A percentile compares a stretch with the other conserved stretches of the same genome.
Evolutionary conservation across 2,888 invertebrate species (phyloP).

Genomic region (Halocaridina rubra): DNA sequence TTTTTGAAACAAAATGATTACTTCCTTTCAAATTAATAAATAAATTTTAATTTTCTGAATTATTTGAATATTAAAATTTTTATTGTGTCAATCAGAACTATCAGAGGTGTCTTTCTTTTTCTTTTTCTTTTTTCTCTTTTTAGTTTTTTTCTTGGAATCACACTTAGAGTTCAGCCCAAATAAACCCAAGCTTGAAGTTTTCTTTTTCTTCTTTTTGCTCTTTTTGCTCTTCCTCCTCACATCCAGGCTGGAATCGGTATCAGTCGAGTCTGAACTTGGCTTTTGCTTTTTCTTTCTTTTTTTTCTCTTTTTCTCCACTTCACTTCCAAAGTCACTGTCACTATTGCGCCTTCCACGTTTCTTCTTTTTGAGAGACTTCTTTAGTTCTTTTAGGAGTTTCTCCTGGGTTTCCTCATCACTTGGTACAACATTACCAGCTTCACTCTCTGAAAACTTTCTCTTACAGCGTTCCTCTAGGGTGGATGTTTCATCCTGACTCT

Average conservation of each 20-base stretch:
- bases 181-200: neutral
- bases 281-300: conserved; percentile 12
- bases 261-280: neutral
- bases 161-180: conserved; percentile 16
- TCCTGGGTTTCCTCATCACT: conserved; percentile 31
- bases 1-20: neutral
- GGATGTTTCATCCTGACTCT: neutral
- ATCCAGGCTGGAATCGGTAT: neutral
- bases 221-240: neutral
- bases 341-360: conserved; percentile 12
- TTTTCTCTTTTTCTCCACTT: conserved; percentile 20
- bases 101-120: conserved; percentile 30
- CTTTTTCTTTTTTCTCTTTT: conserved; percentile 42
- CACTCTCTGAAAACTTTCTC: neutral
- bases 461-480: neutral
- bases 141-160: conserved; percentile 36
- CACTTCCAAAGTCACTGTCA: conserved; percentile 25
- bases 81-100: conserved; percentile 18
- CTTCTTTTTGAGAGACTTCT: conserved; percentile 49
- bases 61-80: neutral
- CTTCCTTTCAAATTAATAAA: neutral
- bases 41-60: no score
- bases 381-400: conserved; percentile 42
- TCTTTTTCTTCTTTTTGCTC: neutral
- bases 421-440: neutral